A percentile compares a stretch with the other conserved stretches of the same genome.
phyloP scores from a whole-genome alignment of 2,113 vertebrate genomes.

The Lophochroa leadbeateri region DNA sequence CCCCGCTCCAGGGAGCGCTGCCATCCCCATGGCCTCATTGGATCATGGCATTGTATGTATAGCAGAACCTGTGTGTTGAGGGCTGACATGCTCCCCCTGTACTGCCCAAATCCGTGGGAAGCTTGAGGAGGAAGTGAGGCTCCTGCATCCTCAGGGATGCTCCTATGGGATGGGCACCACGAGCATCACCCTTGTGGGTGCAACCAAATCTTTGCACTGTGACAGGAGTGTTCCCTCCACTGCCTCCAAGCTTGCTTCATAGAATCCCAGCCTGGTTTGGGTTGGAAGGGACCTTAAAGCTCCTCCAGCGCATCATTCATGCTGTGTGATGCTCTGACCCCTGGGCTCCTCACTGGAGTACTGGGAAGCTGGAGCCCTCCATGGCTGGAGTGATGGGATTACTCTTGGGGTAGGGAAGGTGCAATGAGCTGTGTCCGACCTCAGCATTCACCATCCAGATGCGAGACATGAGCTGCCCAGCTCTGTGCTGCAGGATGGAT shows the following conservation, averaged over 20 bases:
- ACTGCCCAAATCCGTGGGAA: neutral
- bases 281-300: neutral
- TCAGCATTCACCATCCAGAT: neutral
- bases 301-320: neutral
- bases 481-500: neutral
- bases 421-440: neutral
- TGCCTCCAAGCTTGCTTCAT: neutral
- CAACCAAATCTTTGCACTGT: neutral
- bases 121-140: neutral
- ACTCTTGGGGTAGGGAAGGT: neutral
- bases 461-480: neutral
- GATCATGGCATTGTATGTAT: neutral
- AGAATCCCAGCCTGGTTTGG: neutral
- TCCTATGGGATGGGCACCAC: neutral
- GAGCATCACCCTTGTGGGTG: rapidly evolving
- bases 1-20: neutral
- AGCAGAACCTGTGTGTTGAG: neutral
- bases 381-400: rapidly evolving
- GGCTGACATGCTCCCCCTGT: neutral
- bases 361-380: neutral
- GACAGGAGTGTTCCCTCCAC: rapidly evolving
- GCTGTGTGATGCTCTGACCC: neutral
- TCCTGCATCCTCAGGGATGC: neutral
- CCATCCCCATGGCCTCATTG: neutral
- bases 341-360: neutral